Evolutionary conservation across 2,113 vertebrate species (phyloP).

Genomic region (Nothobranchius furzeri): DNA sequence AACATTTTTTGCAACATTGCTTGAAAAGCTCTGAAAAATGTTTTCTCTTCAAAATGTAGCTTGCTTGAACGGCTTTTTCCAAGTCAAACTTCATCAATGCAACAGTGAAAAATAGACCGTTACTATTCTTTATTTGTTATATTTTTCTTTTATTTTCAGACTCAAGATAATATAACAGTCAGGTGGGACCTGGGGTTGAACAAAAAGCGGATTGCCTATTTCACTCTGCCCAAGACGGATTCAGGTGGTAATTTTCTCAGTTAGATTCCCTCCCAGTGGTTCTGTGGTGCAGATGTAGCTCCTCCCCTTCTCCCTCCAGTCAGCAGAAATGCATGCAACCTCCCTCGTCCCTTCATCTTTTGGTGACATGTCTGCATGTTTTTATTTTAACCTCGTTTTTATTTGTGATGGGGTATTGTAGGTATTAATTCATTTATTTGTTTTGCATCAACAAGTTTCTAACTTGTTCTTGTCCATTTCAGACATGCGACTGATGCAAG

Average conservation of each 20-base stretch:
- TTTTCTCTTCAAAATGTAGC: too few species aligned
- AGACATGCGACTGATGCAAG: constrained; percentile 99
- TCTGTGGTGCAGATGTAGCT: constrained; percentile 53
- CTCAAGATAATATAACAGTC: constrained; percentile 99
- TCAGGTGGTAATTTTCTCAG: constrained; percentile 86
- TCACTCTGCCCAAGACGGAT: constrained; percentile 98
- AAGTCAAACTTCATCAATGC: too few species aligned
- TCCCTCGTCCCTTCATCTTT: constrained; percentile 42
- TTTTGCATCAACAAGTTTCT: neutral
- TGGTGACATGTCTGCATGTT: constrained; percentile 51
- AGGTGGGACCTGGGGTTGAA: constrained; percentile 99
- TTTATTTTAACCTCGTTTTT: constrained; percentile 9
- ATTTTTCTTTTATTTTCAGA: constrained; percentile 74
- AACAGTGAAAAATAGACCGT: too few species aligned
- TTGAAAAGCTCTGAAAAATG: too few species aligned
- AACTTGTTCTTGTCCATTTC: constrained; percentile 21
- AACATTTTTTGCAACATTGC: too few species aligned
- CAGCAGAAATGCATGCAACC: constrained; percentile 40
- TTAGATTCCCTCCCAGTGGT: constrained; percentile 52
- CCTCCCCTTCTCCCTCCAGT: constrained; percentile 14
- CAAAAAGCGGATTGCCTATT: constrained; percentile 99
- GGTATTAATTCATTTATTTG: neutral
- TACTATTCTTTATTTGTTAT: neutral
- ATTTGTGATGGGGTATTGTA: constrained; percentile 2
- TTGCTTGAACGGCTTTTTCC: too few species aligned